A percentile compares a stretch with the other conserved stretches of the same genome.
Evolutionary conservation across 2,888 invertebrate species (phyloP).

Genomic region (Deilephila porcellus): DNA sequence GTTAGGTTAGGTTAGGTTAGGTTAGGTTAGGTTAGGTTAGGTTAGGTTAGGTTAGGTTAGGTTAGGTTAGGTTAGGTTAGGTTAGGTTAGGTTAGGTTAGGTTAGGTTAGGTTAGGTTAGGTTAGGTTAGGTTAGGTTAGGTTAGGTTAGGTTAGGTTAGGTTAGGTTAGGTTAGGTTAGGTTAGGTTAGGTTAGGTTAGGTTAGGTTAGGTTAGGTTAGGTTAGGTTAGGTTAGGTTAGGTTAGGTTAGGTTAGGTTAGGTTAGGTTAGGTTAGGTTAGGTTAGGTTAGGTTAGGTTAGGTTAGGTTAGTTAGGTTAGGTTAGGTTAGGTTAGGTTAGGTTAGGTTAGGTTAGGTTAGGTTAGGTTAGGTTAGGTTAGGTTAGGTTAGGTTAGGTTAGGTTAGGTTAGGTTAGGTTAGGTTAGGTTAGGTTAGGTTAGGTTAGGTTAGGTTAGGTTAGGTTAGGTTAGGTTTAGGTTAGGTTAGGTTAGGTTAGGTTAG

Average conservation of each 20-base stretch:
- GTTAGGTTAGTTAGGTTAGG: conserved; percentile 12
- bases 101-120: conserved; percentile 40
- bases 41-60: conserved; percentile 34
- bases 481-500: conserved; percentile 30
- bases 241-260: conserved; percentile 2
- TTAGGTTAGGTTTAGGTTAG: conserved; percentile 32
- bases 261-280: conserved; percentile 30
- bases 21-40: conserved; percentile 35
- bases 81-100: conserved; percentile 14
- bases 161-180: not conserved
- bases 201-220: not conserved
- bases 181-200: conserved; percentile 4
- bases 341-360: conserved; percentile 39
- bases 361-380: conserved; percentile 31
- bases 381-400: conserved; percentile 11
- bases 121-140: conserved; percentile 29
- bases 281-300: conserved; percentile 9
- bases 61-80: conserved; percentile 20
- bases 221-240: conserved; percentile 11
- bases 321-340: too few relatives aligned
- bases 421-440: conserved; percentile 27
- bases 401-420: conserved; percentile 29
- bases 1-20: conserved; percentile 35
- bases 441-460: conserved; percentile 29
- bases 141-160: not conserved